Percentiles rank a stretch among this genome's conserved stretches.
phyloP scores from a whole-genome alignment of 2,888 invertebrate genomes.

The Eupithecia exiguata region DNA sequence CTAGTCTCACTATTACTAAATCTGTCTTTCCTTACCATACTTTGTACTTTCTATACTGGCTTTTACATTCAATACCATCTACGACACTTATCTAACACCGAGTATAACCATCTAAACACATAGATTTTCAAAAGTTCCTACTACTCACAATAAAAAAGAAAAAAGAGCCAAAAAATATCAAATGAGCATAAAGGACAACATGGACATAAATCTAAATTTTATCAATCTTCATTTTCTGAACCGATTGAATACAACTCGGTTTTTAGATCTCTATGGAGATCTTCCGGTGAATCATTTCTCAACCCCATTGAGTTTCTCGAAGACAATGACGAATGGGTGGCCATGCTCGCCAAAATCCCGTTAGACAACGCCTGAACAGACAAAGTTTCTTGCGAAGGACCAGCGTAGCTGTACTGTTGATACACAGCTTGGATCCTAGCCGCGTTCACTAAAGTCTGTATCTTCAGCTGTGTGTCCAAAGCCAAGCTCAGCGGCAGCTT shows the following conservation, averaged over 20 bases:
- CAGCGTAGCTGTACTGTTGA: slow-evolving; percentile 79
- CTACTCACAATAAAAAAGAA: slow-evolving; percentile 29
- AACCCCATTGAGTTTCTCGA: slow-evolving; percentile 61
- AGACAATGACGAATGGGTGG: slow-evolving; percentile 66
- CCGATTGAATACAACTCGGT: slow-evolving; percentile 68
- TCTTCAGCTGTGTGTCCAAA: slow-evolving; percentile 77
- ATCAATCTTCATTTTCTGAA: slow-evolving; percentile 74
- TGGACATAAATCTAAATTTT: slow-evolving; percentile 1
- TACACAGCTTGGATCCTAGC: slow-evolving; percentile 79
- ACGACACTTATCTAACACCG: slow-evolving; percentile 46
- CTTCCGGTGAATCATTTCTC: slow-evolving; percentile 73
- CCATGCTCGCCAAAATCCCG: slow-evolving; percentile 76
- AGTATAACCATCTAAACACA: slow-evolving; percentile 57
- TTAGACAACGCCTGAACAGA: slow-evolving; percentile 79
- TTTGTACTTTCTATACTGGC: slow-evolving; percentile 47
- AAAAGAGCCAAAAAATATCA: slow-evolving; percentile 27
- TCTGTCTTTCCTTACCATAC: slow-evolving; percentile 37
- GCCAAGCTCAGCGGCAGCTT: slow-evolving; percentile 76
- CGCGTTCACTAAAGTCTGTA: slow-evolving; percentile 77
- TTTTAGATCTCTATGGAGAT: slow-evolving; percentile 70
- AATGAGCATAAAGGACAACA: slow-evolving; percentile 20
- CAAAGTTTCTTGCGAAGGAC: slow-evolving; percentile 76
- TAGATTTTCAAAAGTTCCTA: slow-evolving; percentile 42
- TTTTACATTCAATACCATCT: slow-evolving; percentile 34
- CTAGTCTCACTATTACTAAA: slow-evolving; percentile 50